These are phyloP conservation scores for Corvus hawaiiensis DNA, from an alignment of 2,113 vertebrate species.

Conservation along the genomic window DNA sequence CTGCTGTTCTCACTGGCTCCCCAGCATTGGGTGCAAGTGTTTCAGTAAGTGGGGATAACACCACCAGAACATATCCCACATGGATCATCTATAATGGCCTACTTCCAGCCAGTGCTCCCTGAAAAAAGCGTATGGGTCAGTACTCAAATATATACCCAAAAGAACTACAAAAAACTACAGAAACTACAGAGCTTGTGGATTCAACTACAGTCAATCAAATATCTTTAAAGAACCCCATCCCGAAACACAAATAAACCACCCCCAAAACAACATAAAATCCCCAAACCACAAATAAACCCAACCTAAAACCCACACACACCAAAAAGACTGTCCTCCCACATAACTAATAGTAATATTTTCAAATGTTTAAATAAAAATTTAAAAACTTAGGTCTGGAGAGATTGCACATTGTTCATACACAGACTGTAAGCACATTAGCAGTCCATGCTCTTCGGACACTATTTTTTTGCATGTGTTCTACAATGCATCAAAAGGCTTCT, in stretches of 20 bases:
- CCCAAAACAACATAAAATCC: background rate
- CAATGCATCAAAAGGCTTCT: background rate
- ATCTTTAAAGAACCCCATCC: background rate
- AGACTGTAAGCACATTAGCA: background rate
- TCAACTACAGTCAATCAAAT: background rate
- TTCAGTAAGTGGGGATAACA: background rate
- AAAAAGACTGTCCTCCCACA: background rate
- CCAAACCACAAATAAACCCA: background rate
- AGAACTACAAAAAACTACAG: background rate
- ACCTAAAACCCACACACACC: background rate
- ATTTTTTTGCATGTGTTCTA: background rate
- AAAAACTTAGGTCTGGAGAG: background rate
- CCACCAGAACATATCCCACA: background rate
- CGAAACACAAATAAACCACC: background rate
- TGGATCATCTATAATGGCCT: background rate
- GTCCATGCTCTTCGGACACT: background rate
- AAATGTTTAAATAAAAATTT: background rate
- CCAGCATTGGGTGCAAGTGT: background rate
- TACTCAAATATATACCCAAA: background rate
- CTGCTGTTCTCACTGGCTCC: background rate
- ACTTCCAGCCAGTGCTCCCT: background rate
- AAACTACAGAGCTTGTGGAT: background rate
- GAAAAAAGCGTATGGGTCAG: background rate
- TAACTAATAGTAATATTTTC: background rate
- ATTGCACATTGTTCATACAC: background rate